A percentile compares a stretch with the other conserved stretches of the same genome.
These are phyloP conservation scores for Scatophagus argus DNA, from an alignment of 2,113 vertebrate species.

Conservation along the genomic window DNA sequence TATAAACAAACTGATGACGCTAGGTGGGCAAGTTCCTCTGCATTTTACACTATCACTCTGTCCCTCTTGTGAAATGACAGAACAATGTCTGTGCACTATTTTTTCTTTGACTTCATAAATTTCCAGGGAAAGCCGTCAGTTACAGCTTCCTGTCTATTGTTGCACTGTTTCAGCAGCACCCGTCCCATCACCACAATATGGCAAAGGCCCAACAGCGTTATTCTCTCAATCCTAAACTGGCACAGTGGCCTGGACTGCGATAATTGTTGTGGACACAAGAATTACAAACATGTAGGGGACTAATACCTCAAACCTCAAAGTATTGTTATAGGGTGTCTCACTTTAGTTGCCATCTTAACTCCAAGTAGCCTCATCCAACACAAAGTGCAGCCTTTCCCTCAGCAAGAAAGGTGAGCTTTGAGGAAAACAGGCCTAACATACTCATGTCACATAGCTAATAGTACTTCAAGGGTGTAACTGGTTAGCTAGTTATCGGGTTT, in stretches of 20 bases:
- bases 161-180: conserved; percentile 63
- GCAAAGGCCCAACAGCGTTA: conserved; percentile 53
- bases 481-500: conserved; percentile 23
- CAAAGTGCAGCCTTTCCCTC: conserved; percentile 11
- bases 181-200: conserved; percentile 53
- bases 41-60: conserved; percentile 43
- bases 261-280: not conserved
- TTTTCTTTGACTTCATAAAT: conserved; percentile 45
- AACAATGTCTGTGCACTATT: conserved; percentile 54
- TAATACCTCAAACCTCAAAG: conserved; percentile 11
- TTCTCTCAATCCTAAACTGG: conserved; percentile 29
- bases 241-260: conserved; percentile 13
- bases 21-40: conserved; percentile 67
- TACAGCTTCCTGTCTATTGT: conserved; percentile 76
- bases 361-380: not conserved
- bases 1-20: conserved; percentile 65
- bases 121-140: conserved; percentile 57
- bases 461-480: not conserved
- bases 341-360: conserved; percentile 11
- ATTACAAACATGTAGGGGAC: conserved; percentile 16
- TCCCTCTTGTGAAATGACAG: conserved; percentile 36
- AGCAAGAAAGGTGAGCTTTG: not conserved
- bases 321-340: not conserved
- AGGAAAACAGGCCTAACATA: not conserved
- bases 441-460: not conserved